phyloP scores from a whole-genome alignment of 92 coral and sea anemone species.

The Pocillopora grandis region DNA sequence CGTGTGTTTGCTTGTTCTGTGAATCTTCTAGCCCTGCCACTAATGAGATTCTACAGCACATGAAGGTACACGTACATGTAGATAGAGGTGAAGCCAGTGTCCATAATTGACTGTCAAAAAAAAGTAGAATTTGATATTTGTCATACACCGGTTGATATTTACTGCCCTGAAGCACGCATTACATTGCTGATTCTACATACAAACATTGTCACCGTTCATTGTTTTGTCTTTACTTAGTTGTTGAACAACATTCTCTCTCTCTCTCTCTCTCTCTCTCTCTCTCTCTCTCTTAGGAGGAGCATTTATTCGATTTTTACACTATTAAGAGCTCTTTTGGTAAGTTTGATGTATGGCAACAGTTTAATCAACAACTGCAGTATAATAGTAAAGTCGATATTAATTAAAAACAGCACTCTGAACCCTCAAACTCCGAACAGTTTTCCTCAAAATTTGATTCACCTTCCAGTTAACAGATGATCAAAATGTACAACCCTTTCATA shows the following conservation, averaged over 20 bases:
- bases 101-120: too few relatives aligned
- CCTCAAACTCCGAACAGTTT: too few relatives aligned
- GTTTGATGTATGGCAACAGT: background rate
- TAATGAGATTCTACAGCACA: conserved; percentile 71
- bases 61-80: conserved; percentile 62
- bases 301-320: conserved; percentile 34
- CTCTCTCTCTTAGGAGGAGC: conserved; percentile 23
- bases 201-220: background rate
- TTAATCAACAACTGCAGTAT: background rate
- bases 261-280: background rate
- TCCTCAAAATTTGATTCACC: too few relatives aligned
- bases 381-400: too few relatives aligned
- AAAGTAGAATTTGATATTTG: too few relatives aligned
- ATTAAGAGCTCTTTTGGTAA: conserved; percentile 38
- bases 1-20: conserved; percentile 90
- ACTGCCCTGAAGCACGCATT: too few relatives aligned
- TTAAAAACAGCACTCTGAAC: too few relatives aligned
- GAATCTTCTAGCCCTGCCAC: conserved; percentile 57
- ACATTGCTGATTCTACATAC: background rate
- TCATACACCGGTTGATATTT: too few relatives aligned
- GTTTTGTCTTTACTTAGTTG: background rate
- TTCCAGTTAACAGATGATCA: too few relatives aligned
- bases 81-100: background rate
- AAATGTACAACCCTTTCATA: too few relatives aligned
- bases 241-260: background rate